Percentiles rank a stretch among this genome's conserved stretches.
phyloP scores from a whole-genome alignment of 1,140 invertebrate species.

The Cherax quadricarinatus region DNA sequence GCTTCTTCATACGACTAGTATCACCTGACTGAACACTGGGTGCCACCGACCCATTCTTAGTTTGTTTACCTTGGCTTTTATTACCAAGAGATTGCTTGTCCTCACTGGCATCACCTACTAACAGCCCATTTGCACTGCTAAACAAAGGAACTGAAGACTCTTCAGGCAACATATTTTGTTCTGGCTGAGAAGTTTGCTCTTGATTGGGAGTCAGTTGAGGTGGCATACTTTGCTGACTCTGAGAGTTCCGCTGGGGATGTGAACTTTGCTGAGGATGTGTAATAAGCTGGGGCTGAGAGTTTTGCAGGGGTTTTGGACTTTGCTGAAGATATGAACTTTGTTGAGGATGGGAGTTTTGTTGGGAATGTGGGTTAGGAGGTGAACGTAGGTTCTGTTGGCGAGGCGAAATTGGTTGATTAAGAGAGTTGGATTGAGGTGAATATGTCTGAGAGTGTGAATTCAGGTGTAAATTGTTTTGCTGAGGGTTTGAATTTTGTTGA shows the following conservation, averaged over 20 bases:
- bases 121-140: conserved; percentile 22
- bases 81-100: conserved; percentile 14
- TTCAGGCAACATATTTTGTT: conserved; percentile 15
- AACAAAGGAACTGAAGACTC: not conserved
- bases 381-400: conserved; percentile 19
- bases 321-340: not conserved
- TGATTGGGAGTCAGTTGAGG: not conserved
- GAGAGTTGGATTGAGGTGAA: not conserved
- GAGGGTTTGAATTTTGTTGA: not conserved
- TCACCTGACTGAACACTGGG: conserved; percentile 47
- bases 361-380: conserved; percentile 45
- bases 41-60: conserved; percentile 35
- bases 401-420: conserved; percentile 2
- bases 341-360: conserved; percentile 6
- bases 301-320: not conserved
- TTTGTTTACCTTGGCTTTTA: conserved; percentile 35
- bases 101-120: conserved; percentile 31
- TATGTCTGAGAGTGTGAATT: not conserved
- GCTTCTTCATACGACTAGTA: conserved; percentile 58
- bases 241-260: conserved; percentile 19
- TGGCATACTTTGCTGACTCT: not conserved
- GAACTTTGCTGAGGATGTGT: conserved; percentile 34
- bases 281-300: not conserved
- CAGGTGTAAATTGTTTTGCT: not conserved
- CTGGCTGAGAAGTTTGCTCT: not conserved